Percentiles rank a stretch among this genome's conserved stretches.
These are phyloP conservation scores for Valencia hispanica DNA, from an alignment of 2,797 vertebrate genomes.

Conservation along the genomic window DNA sequence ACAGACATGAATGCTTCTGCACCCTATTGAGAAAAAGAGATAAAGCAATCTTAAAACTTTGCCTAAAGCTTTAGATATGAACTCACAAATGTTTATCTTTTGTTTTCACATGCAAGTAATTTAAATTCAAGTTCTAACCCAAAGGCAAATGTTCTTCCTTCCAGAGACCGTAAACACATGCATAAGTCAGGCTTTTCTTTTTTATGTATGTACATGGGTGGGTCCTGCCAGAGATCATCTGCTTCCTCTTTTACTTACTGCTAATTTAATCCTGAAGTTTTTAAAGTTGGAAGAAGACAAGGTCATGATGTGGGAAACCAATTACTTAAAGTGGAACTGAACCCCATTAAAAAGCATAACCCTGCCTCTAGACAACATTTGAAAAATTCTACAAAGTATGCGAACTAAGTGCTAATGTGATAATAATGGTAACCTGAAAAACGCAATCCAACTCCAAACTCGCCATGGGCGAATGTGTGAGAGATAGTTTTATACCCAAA, in stretches of 20 bases:
- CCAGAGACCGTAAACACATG: background rate
- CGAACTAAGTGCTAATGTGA: no score
- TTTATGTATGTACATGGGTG: background rate
- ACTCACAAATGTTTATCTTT: background rate
- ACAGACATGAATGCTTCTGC: slow-evolving; percentile 85
- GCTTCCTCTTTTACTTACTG: background rate
- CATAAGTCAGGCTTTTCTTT: background rate
- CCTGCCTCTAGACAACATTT: no score
- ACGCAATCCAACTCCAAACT: no score
- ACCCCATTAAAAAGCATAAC: no score
- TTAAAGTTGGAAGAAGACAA: background rate
- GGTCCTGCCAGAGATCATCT: background rate
- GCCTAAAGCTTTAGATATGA: background rate
- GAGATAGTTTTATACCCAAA: no score
- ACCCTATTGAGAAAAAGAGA: slow-evolving; percentile 60
- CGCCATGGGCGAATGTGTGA: no score
- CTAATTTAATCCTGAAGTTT: background rate
- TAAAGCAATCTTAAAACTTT: slow-evolving; percentile 9
- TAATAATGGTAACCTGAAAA: no score
- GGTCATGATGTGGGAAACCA: background rate
- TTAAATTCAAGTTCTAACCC: background rate
- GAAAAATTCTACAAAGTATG: no score
- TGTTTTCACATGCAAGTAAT: background rate
- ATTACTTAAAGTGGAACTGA: no score
- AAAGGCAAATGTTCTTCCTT: background rate